Evolutionary conservation across 2,113 vertebrate species (phyloP).

Genomic region (Pao palembangensis): DNA sequence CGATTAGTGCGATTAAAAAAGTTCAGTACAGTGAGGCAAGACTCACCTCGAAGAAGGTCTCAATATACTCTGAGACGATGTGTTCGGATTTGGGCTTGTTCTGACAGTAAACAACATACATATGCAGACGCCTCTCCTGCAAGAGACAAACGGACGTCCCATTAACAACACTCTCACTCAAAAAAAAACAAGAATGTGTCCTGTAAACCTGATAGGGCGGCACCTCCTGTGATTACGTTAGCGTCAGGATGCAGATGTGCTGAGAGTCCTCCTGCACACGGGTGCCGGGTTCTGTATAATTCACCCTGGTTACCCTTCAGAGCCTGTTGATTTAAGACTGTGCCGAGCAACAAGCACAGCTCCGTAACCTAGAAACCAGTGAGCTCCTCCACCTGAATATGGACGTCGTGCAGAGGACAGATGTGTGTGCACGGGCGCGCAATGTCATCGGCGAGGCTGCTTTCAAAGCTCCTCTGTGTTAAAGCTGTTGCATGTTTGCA

Average conservation of each 20-base stretch:
- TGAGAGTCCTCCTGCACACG: slow-evolving; percentile 44
- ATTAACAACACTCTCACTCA: slow-evolving; percentile 3
- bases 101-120: slow-evolving; percentile 95
- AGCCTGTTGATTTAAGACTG: slow-evolving; percentile 33
- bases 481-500: slow-evolving; percentile 5
- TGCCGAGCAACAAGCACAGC: slow-evolving; percentile 52
- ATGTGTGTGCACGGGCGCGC: background rate
- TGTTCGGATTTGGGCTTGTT: slow-evolving; percentile 94
- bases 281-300: slow-evolving; percentile 73
- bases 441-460: background rate
- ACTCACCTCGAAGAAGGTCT: slow-evolving; percentile 91
- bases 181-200: slow-evolving; percentile 5
- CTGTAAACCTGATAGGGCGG: slow-evolving; percentile 35
- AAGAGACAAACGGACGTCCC: slow-evolving; percentile 30
- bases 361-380: slow-evolving; percentile 58
- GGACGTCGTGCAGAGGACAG: slow-evolving; percentile 11
- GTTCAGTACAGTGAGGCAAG: background rate
- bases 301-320: slow-evolving; percentile 57
- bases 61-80: slow-evolving; percentile 90
- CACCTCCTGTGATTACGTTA: slow-evolving; percentile 52
- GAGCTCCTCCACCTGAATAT: slow-evolving; percentile 32
- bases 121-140: slow-evolving; percentile 89
- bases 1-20: background rate
- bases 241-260: slow-evolving; percentile 49
- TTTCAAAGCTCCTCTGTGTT: slow-evolving; percentile 13